Evolutionary conservation across 2,113 vertebrate species (phyloP).

Genomic region (Otis tarda): DNA sequence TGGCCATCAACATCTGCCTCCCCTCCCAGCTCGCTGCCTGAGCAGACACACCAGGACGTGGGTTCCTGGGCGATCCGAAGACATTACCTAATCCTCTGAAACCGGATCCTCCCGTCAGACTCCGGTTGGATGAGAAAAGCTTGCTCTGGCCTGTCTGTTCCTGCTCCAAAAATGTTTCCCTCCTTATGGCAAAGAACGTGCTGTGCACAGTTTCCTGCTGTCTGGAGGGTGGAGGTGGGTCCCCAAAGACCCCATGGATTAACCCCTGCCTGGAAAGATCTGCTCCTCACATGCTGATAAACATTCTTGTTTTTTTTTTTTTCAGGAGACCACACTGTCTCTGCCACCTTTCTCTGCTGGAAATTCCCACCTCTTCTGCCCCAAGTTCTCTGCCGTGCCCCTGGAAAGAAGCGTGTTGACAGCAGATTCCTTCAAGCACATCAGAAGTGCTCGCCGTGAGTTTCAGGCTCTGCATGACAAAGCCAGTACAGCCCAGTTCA

Average conservation of each 20-base stretch:
- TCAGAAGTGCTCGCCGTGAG: fast-evolving
- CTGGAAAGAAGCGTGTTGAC: not conserved
- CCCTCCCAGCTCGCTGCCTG: not conserved
- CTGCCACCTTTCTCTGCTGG: not conserved
- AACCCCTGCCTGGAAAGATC: not conserved
- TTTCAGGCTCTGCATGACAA: not conserved
- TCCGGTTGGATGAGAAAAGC: not conserved
- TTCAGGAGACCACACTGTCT: not conserved
- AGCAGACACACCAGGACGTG: not conserved
- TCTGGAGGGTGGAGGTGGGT: not conserved
- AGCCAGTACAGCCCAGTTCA: not conserved
- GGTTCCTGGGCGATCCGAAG: constrained; percentile 6
- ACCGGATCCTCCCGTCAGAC: constrained; percentile 19
- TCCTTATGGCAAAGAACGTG: not conserved
- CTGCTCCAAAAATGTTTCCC: constrained; percentile 14
- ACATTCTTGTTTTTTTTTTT: too few relatives aligned
- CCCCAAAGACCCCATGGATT: not conserved
- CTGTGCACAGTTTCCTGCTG: not conserved
- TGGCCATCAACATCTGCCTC: not conserved
- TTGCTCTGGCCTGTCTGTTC: constrained; percentile 48
- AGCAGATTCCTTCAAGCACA: not conserved
- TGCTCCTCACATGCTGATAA: fast-evolving
- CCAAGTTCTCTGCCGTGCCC: not conserved
- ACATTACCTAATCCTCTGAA: constrained; percentile 18
- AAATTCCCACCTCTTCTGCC: not conserved